Evolutionary conservation across 2,113 vertebrate species (phyloP).

Genomic region (Agelaius tricolor): DNA sequence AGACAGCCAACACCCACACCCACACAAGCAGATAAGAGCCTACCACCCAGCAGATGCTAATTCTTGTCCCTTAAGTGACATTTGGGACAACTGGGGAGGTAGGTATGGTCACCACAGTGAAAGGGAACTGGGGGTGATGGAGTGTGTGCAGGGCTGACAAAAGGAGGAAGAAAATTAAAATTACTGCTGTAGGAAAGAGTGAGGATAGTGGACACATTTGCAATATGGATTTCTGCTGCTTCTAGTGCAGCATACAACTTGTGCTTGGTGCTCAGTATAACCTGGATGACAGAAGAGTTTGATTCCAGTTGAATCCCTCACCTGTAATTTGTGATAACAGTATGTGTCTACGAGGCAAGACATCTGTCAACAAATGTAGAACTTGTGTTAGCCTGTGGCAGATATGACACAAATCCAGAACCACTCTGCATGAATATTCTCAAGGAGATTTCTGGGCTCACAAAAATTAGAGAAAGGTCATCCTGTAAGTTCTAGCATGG

Average conservation of each 20-base stretch:
- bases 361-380: background rate
- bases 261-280: background rate
- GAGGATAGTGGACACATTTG: background rate
- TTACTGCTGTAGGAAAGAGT: background rate
- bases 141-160: accelerated
- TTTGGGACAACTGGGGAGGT: background rate
- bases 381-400: background rate
- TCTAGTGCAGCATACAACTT: background rate
- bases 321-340: background rate
- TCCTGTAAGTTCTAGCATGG: accelerated
- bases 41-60: background rate
- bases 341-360: background rate
- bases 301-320: background rate
- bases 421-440: background rate
- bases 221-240: background rate
- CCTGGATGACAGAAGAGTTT: background rate
- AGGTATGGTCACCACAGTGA: background rate
- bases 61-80: background rate
- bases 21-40: background rate
- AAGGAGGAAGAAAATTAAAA: background rate
- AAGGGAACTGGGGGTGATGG: background rate
- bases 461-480: background rate
- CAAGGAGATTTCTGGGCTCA: background rate
- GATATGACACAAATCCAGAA: background rate
- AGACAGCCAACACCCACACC: background rate